Conservation (phyloP, 35 echinoderm and acorn worm genomes). For the Amphiura filiformis region DNA sequence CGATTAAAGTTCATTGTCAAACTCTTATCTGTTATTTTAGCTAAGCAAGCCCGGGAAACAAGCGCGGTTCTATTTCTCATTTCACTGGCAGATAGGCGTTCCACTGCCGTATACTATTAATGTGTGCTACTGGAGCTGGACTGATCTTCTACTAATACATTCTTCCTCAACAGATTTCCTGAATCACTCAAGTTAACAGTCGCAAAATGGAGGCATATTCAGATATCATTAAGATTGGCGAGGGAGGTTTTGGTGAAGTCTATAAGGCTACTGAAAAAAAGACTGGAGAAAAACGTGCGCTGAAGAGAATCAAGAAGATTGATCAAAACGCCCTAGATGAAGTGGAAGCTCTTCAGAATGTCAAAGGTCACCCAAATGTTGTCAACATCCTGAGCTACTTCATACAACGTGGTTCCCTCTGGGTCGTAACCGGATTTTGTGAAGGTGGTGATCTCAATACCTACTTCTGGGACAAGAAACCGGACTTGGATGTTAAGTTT, state of each 20-base stretch:
- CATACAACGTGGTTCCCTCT: neutral
- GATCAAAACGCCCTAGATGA: neutral
- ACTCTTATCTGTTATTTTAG: too few species aligned
- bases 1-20: too few species aligned
- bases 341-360: neutral
- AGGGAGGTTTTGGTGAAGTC: neutral
- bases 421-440: neutral
- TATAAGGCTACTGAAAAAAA: neutral
- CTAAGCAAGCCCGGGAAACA: too few species aligned
- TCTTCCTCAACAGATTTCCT: too few species aligned
- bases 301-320: slow-evolving; percentile 5
- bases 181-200: too few species aligned
- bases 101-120: too few species aligned
- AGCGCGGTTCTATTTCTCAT: too few species aligned
- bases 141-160: too few species aligned
- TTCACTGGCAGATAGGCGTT: too few species aligned
- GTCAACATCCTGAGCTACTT: neutral
- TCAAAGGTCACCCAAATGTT: neutral
- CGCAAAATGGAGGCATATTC: neutral
- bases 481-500: neutral
- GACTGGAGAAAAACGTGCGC: neutral
- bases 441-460: neutral
- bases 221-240: neutral
- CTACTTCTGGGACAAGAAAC: neutral
- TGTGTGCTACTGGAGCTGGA: too few species aligned